Percentiles rank a stretch among this genome's conserved stretches.
phyloP scores from a whole-genome alignment of 2,797 vertebrate genomes.

The Myotis daubentonii region DNA sequence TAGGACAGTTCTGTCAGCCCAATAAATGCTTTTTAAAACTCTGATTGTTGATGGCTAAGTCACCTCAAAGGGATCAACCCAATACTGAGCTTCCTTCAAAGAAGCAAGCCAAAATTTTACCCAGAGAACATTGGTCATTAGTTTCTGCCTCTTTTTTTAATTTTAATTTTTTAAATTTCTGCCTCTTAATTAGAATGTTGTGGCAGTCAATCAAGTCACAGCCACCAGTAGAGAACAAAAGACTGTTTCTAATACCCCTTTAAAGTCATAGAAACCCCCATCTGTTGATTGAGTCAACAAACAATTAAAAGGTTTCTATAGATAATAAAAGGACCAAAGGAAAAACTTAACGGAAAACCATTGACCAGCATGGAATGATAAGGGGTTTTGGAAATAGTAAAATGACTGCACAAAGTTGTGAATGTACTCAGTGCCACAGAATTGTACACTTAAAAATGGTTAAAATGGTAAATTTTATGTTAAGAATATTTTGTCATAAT shows the following conservation, averaged over 20 bases:
- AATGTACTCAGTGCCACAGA: background rate
- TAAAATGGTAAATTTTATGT: background rate
- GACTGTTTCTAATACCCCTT: background rate
- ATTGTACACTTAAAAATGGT: background rate
- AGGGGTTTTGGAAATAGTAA: background rate
- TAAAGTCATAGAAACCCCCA: background rate
- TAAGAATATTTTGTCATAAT: background rate
- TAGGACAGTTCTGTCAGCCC: background rate
- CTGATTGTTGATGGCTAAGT: background rate
- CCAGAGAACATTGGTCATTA: background rate
- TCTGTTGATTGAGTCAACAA: background rate
- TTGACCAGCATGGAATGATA: background rate
- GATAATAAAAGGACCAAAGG: background rate
- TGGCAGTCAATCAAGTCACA: background rate
- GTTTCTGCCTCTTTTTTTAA: background rate
- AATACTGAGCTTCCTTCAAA: slow-evolving; percentile 44
- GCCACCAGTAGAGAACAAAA: slow-evolving; percentile 14
- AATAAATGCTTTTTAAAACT: background rate
- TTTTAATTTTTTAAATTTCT: background rate
- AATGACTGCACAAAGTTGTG: background rate
- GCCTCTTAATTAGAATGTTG: slow-evolving; percentile 25
- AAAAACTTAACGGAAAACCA: background rate
- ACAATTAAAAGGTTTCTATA: slow-evolving; percentile 3
- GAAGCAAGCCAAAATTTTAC: background rate
- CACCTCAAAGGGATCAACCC: slow-evolving; percentile 27